Base-by-base conservation (phyloP, 1,140 invertebrate species). In the Heterodera carotae region DNA sequence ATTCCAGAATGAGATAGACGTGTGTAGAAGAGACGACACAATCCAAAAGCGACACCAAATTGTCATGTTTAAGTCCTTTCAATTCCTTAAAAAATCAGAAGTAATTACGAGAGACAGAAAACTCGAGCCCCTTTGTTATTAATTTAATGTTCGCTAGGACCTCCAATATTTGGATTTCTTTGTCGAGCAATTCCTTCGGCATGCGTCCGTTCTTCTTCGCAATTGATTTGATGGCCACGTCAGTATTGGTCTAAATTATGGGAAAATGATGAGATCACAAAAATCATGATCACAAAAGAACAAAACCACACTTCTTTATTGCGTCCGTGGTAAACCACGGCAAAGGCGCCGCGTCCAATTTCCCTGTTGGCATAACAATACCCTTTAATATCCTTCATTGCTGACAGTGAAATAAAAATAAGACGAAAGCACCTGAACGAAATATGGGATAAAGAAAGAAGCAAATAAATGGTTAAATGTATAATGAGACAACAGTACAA, bases 131-230 rank as follows among this genome's bases (percentile, higher is more conserved):
- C 39, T 43, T 43, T 43, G 6, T 43, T n/a, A n/a, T n/a, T n/a
- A n/a, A n/a, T 43, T 43, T 1, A 43, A 43, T 43, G 6, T 43
- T 43, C 39, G 12, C 12, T 43, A 43, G 12, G 6, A 93, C 93
- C 91, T 97, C 96, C 39, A 99, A 90, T 87, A 99, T 98, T 89
- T 97, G 97, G 67, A 98, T 98, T 90, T 99, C 97, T 88, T 98
- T 99, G 67, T 94, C 94, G 4, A 98, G 91, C 77, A 99, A 91
- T 89, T 94, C 96, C 89, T 97, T 95, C 34, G 95, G 95, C 89
- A 98, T 98, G 60, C 94, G 92, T 76, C 98, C 90, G 86, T 94
- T 97, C 89, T 98, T 98, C 90, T 98, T 98, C 22, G 94, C 94
- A 66, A 98, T 96, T 88, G 94, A 93, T 90, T 99, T 99, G 66